These are phyloP conservation scores for Dasypolia templi DNA, from an alignment of 2,888 invertebrate genomes.

Conservation along the genomic window DNA sequence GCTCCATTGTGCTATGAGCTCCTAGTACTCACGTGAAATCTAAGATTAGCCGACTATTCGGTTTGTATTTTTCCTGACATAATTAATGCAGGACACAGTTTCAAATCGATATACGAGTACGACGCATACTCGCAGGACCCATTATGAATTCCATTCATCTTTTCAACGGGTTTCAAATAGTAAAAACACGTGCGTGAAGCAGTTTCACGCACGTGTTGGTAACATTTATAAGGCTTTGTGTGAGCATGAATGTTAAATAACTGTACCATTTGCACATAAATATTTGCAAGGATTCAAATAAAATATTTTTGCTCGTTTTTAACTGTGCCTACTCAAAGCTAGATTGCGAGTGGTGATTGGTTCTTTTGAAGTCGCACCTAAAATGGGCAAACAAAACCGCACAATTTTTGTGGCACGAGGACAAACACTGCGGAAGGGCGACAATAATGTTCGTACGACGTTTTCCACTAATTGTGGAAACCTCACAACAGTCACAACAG, in stretches of 20 bases:
- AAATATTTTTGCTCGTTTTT: constrained; percentile 10
- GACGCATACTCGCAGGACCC: constrained; percentile 20
- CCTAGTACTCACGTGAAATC: constrained; percentile 55
- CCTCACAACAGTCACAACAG: constrained; percentile 40
- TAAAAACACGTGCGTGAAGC: constrained; percentile 43
- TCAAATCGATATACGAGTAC: constrained; percentile 47
- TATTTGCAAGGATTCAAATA: not conserved
- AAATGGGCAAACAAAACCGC: constrained; percentile 11
- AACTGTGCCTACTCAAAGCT: not conserved
- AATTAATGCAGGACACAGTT: constrained; percentile 47
- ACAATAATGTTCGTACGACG: constrained; percentile 26
- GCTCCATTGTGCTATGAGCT: constrained; percentile 55
- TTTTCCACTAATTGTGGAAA: constrained; percentile 43
- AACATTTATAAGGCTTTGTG: constrained; percentile 19
- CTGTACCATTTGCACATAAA: constrained; percentile 14
- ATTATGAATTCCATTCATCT: constrained; percentile 49
- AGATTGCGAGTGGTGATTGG: constrained; percentile 4
- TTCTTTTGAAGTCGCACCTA: constrained; percentile 25
- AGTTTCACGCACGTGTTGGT: constrained; percentile 39
- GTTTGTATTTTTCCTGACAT: constrained; percentile 48
- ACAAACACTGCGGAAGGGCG: constrained; percentile 33
- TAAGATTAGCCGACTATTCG: constrained; percentile 44
- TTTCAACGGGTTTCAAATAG: constrained; percentile 36
- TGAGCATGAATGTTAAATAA: constrained; percentile 35
- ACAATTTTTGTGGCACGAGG: constrained; percentile 34